These are phyloP conservation scores for Exocentrus adspersus DNA, from an alignment of 2,888 invertebrate species.

Conservation along the genomic window DNA sequence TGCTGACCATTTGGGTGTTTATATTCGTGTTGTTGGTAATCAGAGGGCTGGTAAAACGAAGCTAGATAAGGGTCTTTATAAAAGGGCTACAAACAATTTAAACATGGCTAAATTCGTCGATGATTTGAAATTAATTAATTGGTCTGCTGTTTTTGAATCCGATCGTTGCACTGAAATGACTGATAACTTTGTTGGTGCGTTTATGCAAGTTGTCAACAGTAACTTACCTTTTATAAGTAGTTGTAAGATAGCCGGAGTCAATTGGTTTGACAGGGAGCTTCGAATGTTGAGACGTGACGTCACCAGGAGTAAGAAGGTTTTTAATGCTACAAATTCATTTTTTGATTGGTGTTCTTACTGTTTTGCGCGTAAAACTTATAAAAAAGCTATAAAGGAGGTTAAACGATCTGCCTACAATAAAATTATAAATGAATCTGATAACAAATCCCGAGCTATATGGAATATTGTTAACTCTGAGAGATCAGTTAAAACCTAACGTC, in stretches of 20 bases:
- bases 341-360: background rate
- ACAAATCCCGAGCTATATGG: background rate
- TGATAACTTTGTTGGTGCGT: background rate
- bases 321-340: background rate
- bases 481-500: background rate
- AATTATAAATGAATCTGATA: background rate
- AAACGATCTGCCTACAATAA: background rate
- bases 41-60: too few relatives aligned
- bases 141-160: background rate
- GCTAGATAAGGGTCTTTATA: background rate
- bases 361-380: background rate
- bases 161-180: background rate
- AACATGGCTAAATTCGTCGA: background rate
- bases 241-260: background rate
- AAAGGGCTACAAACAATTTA: background rate
- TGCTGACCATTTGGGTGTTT: background rate
- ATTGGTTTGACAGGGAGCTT: background rate
- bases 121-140: background rate
- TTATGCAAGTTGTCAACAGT: background rate
- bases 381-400: background rate
- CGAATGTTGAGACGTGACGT: background rate
- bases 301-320: background rate
- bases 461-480: background rate
- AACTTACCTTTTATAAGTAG: background rate
- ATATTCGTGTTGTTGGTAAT: background rate